phyloP scores from a whole-genome alignment of 2,797 vertebrate species.

The Enteromius viviparus region DNA sequence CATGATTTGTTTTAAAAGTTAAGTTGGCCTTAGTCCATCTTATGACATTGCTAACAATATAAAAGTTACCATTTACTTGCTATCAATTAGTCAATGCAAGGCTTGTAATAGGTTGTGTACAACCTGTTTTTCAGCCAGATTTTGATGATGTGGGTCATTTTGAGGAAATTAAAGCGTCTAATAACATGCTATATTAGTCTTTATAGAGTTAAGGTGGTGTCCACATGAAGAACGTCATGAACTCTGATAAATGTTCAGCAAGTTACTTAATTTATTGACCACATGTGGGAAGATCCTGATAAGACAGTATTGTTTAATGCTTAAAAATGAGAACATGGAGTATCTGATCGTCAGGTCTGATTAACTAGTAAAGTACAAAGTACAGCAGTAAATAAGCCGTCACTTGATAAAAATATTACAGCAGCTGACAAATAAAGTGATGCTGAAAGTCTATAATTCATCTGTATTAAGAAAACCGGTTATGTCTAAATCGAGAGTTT shows the following conservation, averaged over 20 bases:
- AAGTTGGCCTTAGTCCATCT: background rate
- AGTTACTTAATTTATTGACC: slow-evolving; percentile 32
- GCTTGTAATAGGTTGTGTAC: background rate
- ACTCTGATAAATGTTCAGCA: slow-evolving; percentile 16
- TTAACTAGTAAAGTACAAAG: slow-evolving; percentile 31
- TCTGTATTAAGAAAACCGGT: background rate
- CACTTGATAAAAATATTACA: slow-evolving; percentile 1
- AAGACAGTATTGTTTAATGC: slow-evolving; percentile 7
- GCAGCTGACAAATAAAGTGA: background rate
- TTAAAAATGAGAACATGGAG: background rate
- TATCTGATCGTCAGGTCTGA: slow-evolving; percentile 8
- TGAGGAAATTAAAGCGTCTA: background rate
- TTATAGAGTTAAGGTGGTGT: background rate
- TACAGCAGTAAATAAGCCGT: slow-evolving; percentile 4
- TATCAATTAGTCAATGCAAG: background rate
- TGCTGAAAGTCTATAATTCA: background rate
- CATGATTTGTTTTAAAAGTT: background rate
- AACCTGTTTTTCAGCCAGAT: background rate
- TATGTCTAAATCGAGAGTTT: background rate
- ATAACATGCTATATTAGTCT: background rate
- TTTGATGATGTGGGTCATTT: background rate
- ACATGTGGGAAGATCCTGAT: background rate
- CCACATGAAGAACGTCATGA: background rate
- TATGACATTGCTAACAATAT: background rate
- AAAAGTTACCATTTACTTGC: background rate